These are phyloP conservation scores for Polyodon spathula DNA, from an alignment of 2,113 vertebrate species.

Conservation along the genomic window DNA sequence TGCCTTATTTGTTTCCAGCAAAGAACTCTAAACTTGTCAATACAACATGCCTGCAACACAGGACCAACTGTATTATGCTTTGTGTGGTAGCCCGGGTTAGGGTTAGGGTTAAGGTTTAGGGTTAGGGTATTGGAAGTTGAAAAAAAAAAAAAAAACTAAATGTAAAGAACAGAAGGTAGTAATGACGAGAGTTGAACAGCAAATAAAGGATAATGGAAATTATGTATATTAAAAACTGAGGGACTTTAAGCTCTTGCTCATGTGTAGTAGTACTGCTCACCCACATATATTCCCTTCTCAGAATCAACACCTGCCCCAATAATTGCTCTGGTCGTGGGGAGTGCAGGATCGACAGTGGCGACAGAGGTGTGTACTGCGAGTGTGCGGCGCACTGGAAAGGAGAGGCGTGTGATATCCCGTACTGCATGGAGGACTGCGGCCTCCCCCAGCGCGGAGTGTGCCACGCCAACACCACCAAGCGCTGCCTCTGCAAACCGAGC, in stretches of 20 bases:
- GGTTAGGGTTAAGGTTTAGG: no score
- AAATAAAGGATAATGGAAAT: no score
- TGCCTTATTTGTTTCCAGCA: no score
- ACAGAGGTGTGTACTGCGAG: conserved; percentile 55
- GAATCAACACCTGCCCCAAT: conserved; percentile 82
- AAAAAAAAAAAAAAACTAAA: no score
- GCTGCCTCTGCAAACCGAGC: conserved; percentile 60
- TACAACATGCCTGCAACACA: no score
- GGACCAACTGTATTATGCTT: no score
- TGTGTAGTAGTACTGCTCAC: neutral
- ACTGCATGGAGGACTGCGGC: conserved; percentile 68
- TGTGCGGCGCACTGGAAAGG: conserved; percentile 80
- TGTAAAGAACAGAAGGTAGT: no score
- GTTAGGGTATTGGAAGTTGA: no score
- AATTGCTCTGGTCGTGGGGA: conserved; percentile 82
- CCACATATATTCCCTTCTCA: conserved; percentile 27
- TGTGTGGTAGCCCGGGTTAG: no score
- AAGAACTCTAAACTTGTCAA: no score
- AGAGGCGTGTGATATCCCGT: conserved; percentile 77
- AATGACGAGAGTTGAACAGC: no score
- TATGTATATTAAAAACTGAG: no score
- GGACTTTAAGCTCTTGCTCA: neutral
- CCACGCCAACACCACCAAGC: conserved; percentile 38
- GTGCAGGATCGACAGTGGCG: conserved; percentile 56
- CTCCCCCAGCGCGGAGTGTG: conserved; percentile 65